phyloP scores from a whole-genome alignment of 2,113 vertebrate species.

The Microtus pennsylvanicus region DNA sequence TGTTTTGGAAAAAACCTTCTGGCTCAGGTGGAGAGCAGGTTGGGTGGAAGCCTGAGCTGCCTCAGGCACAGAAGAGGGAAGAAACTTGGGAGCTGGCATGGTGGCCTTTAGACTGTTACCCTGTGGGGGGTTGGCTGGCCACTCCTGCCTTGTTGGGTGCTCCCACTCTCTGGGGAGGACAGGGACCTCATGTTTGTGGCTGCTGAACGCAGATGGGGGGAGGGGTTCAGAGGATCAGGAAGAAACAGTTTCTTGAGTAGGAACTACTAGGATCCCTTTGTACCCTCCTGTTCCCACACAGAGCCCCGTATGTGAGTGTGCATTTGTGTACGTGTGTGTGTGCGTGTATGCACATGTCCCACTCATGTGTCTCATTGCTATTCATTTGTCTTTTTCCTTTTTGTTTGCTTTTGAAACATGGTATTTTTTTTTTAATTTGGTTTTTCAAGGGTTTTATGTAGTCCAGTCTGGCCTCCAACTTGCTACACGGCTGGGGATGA shows the following conservation, averaged over 20 bases:
- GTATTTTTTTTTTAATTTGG: too few species aligned
- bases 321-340: background rate
- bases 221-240: background rate
- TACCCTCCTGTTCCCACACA: background rate
- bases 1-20: conserved; percentile 42
- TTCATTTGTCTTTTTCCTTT: background rate
- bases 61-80: background rate
- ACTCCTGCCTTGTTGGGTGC: background rate
- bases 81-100: background rate
- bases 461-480: background rate
- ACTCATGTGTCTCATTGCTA: too few species aligned
- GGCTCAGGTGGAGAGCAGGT: background rate
- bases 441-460: background rate
- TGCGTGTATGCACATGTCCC: too few species aligned
- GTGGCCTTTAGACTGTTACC: background rate
- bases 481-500: background rate
- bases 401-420: background rate
- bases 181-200: background rate
- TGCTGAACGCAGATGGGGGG: background rate
- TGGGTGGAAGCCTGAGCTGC: background rate
- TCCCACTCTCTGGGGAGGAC: background rate
- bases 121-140: rapidly evolving
- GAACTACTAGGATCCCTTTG: background rate
- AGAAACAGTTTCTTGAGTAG: background rate
- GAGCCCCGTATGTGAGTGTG: too few species aligned